phyloP scores from a whole-genome alignment of 2,888 invertebrate genomes.

The Antheraea assamensis region DNA sequence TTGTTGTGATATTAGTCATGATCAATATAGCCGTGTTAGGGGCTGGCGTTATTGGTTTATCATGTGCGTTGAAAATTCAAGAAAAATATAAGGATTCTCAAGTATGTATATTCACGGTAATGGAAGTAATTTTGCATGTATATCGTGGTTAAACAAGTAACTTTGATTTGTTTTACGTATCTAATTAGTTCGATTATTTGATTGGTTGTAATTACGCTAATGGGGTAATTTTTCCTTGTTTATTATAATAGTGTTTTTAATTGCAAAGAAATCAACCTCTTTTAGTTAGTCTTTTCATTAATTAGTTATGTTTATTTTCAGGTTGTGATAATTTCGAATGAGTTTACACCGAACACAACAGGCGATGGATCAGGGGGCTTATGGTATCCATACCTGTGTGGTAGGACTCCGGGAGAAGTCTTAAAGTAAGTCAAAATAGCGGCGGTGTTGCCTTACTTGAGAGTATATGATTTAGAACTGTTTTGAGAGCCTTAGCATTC shows the following conservation, averaged over 20 bases:
- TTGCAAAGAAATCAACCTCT: too few species aligned
- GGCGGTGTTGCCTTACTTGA: too few species aligned
- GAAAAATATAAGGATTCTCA: constrained; percentile 74
- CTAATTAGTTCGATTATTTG: too few species aligned
- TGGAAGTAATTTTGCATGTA: neutral
- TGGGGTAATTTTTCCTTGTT: too few species aligned
- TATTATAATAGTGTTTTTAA: too few species aligned
- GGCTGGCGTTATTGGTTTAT: constrained; percentile 88
- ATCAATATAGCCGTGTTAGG: constrained; percentile 86
- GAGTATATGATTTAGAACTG: neutral
- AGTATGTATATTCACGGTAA: constrained; percentile 40
- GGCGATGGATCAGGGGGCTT: constrained; percentile 90
- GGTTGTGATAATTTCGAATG: constrained; percentile 85
- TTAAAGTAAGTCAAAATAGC: constrained; percentile 42
- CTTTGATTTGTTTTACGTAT: too few species aligned
- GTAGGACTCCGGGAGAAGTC: constrained; percentile 77
- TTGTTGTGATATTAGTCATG: constrained; percentile 35
- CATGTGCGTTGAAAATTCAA: constrained; percentile 86
- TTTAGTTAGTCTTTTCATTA: too few species aligned
- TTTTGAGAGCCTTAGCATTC: too few species aligned
- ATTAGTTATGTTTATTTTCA: constrained; percentile 45
- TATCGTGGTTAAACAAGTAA: neutral
- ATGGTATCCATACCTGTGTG: constrained; percentile 86
- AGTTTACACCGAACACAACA: constrained; percentile 87
- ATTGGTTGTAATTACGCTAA: too few species aligned